Evolutionary conservation across 37 sponge, comb jelly and placozoan genomes (phyloP), one percentile per base, ranked within the genome.

Genomic region (Oopsacas minuta): DNA sequence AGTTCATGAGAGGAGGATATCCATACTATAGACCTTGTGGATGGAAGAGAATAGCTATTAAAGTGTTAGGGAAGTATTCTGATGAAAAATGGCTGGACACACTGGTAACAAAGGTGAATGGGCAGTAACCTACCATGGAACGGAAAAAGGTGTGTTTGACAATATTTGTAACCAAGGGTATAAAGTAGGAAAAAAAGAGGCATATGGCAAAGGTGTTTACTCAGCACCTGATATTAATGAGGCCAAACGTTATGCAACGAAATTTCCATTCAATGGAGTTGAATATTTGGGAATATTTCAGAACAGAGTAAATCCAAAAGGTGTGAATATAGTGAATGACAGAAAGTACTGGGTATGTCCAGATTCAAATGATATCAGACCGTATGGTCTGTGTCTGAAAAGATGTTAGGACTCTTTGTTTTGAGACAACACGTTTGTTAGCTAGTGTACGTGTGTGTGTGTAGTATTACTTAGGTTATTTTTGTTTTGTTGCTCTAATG

Each of bases 81-180:
- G 36, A 82, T 36, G 61, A 85, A 37, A 52, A 7, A 5, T 85
- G 85, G 85, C 35, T 85, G 34, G 53, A 36, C 25, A 39, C 12
- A 23, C 32, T 28, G 85, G 61, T 8, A 30, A 36, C 37, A n/a
- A 35, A 12, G 88, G 88, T 12, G 85, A 88, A 36, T 88, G 88
- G 88, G 83, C 88, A 0, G 85, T 88, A 39, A 81, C 82, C 22
- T 88, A 88, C 52, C 88, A 88, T 38, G 88, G 88, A 17, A 88
- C 88, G 12, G 81, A 22, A n/a, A 28, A 36, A 38, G 42, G 36
- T 36, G 32, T 10, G 35, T 81, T 39, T 1, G 52, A 81, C 7
- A 39, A 23, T 37, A 88, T 88, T 51, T 85, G 61, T 0, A 39
- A 85, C 25, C 52, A 81, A 10, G 88, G 88, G 0, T 88, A 88